These are phyloP conservation scores for Amblyornis subalaris DNA, from an alignment of 2,113 vertebrate genomes.

Conservation along the genomic window DNA sequence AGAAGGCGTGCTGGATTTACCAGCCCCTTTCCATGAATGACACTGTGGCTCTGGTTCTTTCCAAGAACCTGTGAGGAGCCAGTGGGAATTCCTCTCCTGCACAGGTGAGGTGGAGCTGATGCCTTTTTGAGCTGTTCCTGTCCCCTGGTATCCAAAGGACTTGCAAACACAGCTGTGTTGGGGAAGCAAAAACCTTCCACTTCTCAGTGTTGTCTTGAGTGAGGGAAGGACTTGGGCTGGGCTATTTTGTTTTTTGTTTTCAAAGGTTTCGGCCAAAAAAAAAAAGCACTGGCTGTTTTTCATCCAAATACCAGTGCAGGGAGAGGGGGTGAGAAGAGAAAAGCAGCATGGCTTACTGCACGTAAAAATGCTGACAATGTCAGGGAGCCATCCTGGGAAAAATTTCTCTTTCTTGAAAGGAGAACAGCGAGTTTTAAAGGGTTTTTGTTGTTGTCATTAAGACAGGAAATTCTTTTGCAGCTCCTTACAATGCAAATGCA, in stretches of 20 bases:
- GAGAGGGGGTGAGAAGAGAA: neutral
- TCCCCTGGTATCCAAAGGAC: neutral
- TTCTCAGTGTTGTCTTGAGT: neutral
- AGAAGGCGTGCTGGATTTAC: neutral
- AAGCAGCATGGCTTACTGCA: neutral
- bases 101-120: accelerated
- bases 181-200: neutral
- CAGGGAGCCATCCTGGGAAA: neutral
- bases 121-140: neutral
- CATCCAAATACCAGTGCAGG: neutral
- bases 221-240: neutral
- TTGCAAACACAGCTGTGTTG: conserved; percentile 55
- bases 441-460: neutral
- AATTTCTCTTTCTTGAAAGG: neutral
- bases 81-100: neutral
- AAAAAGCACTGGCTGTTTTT: neutral
- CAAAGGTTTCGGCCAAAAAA: neutral
- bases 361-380: neutral
- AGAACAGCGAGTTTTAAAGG: neutral
- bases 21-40: neutral
- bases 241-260: conserved; percentile 12
- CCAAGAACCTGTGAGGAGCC: neutral
- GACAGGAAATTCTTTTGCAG: neutral
- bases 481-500: neutral
- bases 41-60: neutral